These are phyloP conservation scores for Henricia sp. DNA, from an alignment of 53 echinoderm and acorn worm genomes.

Conservation along the genomic window DNA sequence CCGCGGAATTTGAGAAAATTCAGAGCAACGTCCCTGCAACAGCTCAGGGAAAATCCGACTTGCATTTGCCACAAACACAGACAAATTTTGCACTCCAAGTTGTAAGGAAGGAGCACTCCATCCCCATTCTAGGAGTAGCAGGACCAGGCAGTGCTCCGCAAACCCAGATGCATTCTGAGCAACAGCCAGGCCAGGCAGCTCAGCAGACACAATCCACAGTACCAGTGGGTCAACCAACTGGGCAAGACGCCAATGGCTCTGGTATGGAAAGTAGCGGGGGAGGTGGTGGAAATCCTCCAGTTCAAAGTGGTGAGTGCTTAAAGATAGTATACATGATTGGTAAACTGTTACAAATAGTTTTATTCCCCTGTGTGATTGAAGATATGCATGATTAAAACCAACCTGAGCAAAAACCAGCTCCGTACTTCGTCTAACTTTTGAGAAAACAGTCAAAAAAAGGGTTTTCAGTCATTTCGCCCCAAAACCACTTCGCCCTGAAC, in stretches of 20 bases:
- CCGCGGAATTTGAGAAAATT: conserved; percentile 64
- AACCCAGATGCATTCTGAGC: conserved; percentile 19
- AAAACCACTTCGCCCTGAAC: too few relatives aligned
- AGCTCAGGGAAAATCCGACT: not conserved
- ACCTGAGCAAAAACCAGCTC: too few relatives aligned
- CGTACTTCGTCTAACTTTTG: too few relatives aligned
- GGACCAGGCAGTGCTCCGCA: conserved; percentile 32
- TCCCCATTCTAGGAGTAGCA: not conserved
- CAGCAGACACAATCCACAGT: not conserved
- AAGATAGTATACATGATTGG: too few relatives aligned
- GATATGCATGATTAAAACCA: too few relatives aligned
- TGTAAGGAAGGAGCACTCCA: too few relatives aligned
- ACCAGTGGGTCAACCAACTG: not conserved
- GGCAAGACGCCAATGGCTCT: conserved; percentile 30
- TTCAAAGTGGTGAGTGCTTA: conserved; percentile 39
- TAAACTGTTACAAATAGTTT: too few relatives aligned
- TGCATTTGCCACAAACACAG: not conserved
- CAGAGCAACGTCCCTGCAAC: conserved; percentile 12
- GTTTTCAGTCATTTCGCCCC: too few relatives aligned
- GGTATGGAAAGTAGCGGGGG: conserved; percentile 27
- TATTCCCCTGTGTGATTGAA: too few relatives aligned
- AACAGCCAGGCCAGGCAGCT: conserved; percentile 9
- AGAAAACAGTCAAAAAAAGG: too few relatives aligned
- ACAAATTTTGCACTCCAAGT: too few relatives aligned
- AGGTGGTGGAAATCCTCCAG: conserved; percentile 28